Conservation (phyloP, 2,113 vertebrate species). For the Taxidea taxus region DNA sequence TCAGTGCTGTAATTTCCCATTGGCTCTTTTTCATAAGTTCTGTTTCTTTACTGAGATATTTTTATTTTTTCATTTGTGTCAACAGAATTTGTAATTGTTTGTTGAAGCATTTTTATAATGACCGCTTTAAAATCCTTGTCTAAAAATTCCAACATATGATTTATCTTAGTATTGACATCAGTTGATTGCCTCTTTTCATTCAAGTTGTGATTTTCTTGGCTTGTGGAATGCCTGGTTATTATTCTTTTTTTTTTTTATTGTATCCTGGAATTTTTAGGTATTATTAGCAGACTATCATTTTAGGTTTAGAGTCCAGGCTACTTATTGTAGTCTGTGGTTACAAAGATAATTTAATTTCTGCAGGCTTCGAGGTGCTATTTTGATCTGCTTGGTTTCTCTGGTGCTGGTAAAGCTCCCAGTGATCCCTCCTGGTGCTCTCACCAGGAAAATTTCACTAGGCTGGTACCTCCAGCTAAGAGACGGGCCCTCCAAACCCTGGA, state of each 20-base stretch:
- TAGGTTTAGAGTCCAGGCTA: background rate
- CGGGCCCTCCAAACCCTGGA: background rate
- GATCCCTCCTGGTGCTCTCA: background rate
- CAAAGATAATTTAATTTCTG: background rate
- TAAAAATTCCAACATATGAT: background rate
- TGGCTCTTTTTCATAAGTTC: background rate
- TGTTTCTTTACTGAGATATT: background rate
- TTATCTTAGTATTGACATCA: background rate
- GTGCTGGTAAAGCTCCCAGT: background rate
- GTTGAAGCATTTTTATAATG: background rate
- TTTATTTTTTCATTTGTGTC: background rate
- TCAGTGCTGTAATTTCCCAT: background rate
- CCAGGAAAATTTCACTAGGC: background rate
- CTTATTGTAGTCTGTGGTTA: background rate
- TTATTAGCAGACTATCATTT: background rate
- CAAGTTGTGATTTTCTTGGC: background rate
- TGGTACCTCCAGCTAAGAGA: background rate
- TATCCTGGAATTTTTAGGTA: background rate
- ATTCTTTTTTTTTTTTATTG: background rate
- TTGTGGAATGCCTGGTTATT: background rate
- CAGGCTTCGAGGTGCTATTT: background rate
- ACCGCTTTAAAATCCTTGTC: background rate
- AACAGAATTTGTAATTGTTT: background rate
- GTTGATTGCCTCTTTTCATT: background rate
- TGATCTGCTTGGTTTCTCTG: background rate